Percentiles rank a stretch among this genome's conserved stretches.
Evolutionary conservation across 2,797 vertebrate species (phyloP).

Genomic region (Lemur catta): DNA sequence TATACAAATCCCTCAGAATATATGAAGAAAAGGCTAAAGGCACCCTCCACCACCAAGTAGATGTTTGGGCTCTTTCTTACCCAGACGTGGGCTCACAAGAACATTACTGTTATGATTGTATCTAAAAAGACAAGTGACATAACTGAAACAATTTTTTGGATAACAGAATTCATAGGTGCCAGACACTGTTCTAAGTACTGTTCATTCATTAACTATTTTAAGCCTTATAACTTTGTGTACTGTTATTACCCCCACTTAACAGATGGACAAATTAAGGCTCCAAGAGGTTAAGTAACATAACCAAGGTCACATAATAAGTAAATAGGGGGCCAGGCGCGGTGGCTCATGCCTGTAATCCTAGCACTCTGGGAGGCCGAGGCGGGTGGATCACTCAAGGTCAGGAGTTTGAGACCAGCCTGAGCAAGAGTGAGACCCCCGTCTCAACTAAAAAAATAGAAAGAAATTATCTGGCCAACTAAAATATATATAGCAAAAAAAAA

Average conservation of each 20-base stretch:
- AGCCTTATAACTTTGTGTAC: background rate
- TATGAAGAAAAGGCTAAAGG: background rate
- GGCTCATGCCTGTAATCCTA: too few relatives aligned
- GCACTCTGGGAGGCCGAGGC: too few relatives aligned
- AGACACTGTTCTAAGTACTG: background rate
- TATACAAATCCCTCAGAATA: background rate
- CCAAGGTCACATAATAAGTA: background rate
- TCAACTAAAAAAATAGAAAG: too few relatives aligned
- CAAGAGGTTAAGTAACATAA: background rate
- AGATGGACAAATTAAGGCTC: background rate
- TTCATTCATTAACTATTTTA: background rate
- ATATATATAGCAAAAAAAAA: too few relatives aligned
- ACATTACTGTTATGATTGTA: background rate
- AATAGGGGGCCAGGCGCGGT: background rate
- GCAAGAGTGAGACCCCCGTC: too few relatives aligned
- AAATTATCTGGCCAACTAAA: too few relatives aligned
- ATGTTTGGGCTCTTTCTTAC: background rate
- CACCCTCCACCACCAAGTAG: background rate
- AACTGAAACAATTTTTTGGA: background rate
- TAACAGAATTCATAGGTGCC: background rate
- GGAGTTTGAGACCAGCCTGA: too few relatives aligned
- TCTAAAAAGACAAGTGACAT: background rate
- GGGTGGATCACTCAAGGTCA: too few relatives aligned
- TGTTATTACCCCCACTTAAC: background rate
- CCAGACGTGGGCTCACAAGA: background rate